These are phyloP conservation scores for Exaiptasia diaphana DNA, from an alignment of 64 coral and sea anemone genomes.

Conservation along the genomic window DNA sequence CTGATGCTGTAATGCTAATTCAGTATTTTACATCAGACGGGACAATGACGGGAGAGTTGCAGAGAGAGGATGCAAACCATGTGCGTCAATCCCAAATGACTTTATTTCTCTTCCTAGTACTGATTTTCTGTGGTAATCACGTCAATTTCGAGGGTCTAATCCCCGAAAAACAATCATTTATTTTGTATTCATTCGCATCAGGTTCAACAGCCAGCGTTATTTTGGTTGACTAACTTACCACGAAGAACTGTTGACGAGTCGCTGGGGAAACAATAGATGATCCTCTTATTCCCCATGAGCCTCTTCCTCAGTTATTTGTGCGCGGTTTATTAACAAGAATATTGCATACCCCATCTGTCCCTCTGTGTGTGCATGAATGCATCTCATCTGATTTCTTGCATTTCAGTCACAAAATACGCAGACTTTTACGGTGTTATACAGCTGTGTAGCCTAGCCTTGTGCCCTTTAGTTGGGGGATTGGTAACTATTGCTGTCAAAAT, in stretches of 20 bases:
- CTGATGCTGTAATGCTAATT: no score
- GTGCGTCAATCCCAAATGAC: no score
- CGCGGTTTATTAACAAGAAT: neutral
- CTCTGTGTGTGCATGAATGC: neutral
- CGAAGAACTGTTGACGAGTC: neutral
- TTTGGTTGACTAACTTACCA: neutral
- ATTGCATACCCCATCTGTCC: neutral
- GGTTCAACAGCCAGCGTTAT: no score
- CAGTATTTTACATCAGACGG: no score
- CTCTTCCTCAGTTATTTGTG: neutral
- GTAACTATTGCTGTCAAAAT: neutral
- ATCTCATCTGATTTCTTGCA: neutral
- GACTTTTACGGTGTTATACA: neutral
- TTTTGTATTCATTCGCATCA: no score
- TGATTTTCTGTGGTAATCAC: no score
- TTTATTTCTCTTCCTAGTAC: no score
- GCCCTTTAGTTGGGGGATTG: neutral
- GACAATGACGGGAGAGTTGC: no score
- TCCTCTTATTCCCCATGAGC: no score
- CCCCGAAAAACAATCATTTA: no score
- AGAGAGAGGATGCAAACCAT: no score
- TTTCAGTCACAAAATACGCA: neutral
- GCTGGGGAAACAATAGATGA: neutral
- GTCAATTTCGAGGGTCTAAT: no score
- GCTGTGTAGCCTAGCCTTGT: neutral